Evolutionary conservation across 2,888 invertebrate species (phyloP).

Genomic region (Ornithoptera alexandrae): DNA sequence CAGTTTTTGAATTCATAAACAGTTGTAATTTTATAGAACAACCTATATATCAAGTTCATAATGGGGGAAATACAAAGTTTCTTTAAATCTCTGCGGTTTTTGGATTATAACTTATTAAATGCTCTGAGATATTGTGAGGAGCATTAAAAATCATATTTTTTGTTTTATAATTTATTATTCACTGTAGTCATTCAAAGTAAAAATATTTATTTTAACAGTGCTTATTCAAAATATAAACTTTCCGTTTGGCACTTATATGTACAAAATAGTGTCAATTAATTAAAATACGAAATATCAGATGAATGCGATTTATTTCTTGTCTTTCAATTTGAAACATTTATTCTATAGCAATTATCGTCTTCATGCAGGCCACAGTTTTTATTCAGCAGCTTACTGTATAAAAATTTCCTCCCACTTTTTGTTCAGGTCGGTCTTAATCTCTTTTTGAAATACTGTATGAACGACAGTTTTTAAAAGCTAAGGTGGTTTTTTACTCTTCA

Average conservation of each 20-base stretch:
- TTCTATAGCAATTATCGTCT: neutral
- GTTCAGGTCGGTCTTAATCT: no score
- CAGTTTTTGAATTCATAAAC: neutral
- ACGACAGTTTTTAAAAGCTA: no score
- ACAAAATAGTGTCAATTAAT: neutral
- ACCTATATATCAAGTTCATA: slow-evolving; percentile 5
- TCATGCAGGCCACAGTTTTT: no score
- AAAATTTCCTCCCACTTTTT: no score
- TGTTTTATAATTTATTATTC: slow-evolving; percentile 6
- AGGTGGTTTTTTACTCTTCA: no score
- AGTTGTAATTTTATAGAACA: slow-evolving; percentile 1
- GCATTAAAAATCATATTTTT: slow-evolving; percentile 18
- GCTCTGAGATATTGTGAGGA: slow-evolving; percentile 9
- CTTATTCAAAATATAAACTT: neutral
- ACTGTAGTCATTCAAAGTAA: neutral
- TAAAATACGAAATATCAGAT: neutral
- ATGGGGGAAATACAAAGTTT: slow-evolving; percentile 8
- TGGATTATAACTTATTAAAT: slow-evolving; percentile 11
- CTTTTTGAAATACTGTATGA: no score
- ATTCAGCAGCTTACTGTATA: no score
- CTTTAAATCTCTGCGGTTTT: slow-evolving; percentile 10
- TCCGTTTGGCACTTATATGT: neutral
- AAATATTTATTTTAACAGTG: neutral
- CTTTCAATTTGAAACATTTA: neutral
- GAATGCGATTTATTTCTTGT: neutral